Evolutionary conservation across 2,888 invertebrate species (phyloP).

Genomic region (Lypha dubia): DNA sequence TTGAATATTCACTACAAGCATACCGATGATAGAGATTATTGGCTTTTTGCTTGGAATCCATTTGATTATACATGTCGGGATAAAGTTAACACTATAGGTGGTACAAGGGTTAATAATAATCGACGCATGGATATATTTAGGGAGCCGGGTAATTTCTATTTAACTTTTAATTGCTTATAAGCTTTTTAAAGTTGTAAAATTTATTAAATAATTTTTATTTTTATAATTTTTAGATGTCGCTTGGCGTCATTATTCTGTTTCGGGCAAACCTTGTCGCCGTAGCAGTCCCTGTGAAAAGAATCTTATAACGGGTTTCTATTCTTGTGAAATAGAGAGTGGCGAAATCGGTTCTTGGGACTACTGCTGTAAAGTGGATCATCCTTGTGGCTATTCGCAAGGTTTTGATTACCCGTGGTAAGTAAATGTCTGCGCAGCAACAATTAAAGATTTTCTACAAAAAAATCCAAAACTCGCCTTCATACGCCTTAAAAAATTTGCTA

Average conservation of each 20-base stretch:
- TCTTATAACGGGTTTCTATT: constrained; percentile 91
- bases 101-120: constrained; percentile 83
- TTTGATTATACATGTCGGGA: constrained; percentile 88
- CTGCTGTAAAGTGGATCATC: constrained; percentile 91
- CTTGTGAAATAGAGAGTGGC: constrained; percentile 90
- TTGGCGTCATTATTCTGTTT: constrained; percentile 91
- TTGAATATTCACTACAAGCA: constrained; percentile 89
- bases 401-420: constrained; percentile 91
- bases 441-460: no score
- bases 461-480: no score
- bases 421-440: not conserved
- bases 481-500: no score
- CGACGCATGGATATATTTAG: constrained; percentile 84
- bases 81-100: constrained; percentile 83
- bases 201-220: not conserved
- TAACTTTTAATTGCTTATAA: not conserved
- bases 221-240: constrained; percentile 81
- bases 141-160: constrained; percentile 82
- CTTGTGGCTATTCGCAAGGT: constrained; percentile 93
- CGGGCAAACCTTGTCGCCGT: constrained; percentile 90
- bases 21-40: constrained; percentile 86
- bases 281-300: constrained; percentile 90
- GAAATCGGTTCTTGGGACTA: constrained; percentile 92
- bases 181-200: not conserved
- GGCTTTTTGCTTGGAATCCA: constrained; percentile 91